Evolutionary conservation across 2,797 vertebrate genomes (phyloP).

Genomic region (Rhinichthys osculus): DNA sequence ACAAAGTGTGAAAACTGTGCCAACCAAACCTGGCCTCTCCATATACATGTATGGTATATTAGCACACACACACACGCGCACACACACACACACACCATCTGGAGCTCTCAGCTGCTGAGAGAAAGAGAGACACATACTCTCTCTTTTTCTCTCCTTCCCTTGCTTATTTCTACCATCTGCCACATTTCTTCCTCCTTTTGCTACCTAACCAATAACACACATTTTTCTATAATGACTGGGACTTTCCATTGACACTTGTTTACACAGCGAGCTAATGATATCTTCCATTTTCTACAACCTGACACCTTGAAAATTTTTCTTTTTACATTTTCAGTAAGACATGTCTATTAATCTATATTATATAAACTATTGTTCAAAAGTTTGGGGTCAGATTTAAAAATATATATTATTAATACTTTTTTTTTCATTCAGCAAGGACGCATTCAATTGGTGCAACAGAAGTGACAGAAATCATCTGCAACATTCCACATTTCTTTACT

Average conservation of each 20-base stretch:
- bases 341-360: neutral
- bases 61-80: neutral
- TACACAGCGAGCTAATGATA: neutral
- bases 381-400: neutral
- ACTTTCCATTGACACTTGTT: neutral
- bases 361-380: no score
- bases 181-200: constrained; percentile 9
- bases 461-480: neutral
- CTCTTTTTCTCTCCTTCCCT: constrained; percentile 3
- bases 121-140: neutral
- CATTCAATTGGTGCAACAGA: neutral
- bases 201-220: neutral
- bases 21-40: neutral
- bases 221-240: neutral
- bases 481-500: neutral
- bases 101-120: constrained; percentile 47
- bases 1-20: constrained; percentile 7
- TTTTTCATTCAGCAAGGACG: neutral
- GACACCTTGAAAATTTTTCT: neutral
- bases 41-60: constrained; percentile 22
- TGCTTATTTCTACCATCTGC: constrained; percentile 39
- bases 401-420: neutral
- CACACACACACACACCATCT: constrained; percentile 46
- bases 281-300: neutral
- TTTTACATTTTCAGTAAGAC: neutral